phyloP scores from a whole-genome alignment of 2,888 invertebrate genomes.

The Melitaea athalia region DNA sequence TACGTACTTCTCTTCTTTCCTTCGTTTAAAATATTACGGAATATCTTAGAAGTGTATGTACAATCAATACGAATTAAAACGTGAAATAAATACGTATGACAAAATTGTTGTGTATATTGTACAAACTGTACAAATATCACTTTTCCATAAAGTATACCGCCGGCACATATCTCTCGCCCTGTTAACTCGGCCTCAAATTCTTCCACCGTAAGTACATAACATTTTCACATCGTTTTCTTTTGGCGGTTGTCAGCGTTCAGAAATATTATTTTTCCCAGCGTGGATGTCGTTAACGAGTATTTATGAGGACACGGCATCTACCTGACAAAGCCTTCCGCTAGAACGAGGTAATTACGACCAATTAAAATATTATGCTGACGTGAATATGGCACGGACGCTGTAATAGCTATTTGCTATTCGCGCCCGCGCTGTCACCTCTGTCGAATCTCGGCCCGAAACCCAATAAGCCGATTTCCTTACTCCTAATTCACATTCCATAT shows the following conservation, averaged over 20 bases:
- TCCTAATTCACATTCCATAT: slow-evolving; percentile 73
- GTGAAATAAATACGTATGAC: neutral
- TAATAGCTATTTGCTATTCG: slow-evolving; percentile 71
- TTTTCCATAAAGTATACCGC: slow-evolving; percentile 59
- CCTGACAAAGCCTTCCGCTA: slow-evolving; percentile 75
- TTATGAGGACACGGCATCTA: slow-evolving; percentile 77
- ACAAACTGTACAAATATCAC: slow-evolving; percentile 54
- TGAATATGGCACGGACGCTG: slow-evolving; percentile 77
- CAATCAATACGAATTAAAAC: neutral
- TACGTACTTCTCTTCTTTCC: no score
- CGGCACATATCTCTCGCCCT: slow-evolving; percentile 60
- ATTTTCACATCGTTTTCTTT: slow-evolving; percentile 69
- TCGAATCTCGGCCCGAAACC: slow-evolving; percentile 50
- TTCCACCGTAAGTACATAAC: slow-evolving; percentile 66
- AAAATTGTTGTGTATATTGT: neutral
- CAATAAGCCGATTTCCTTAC: slow-evolving; percentile 66
- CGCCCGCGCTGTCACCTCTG: slow-evolving; percentile 45
- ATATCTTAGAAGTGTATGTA: neutral
- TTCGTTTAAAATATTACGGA: no score
- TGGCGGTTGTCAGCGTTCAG: slow-evolving; percentile 65
- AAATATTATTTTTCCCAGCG: slow-evolving; percentile 78
- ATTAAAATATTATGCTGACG: slow-evolving; percentile 82
- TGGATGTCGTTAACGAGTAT: slow-evolving; percentile 79
- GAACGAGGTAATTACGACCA: slow-evolving; percentile 79
- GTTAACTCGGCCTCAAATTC: slow-evolving; percentile 70